Evolutionary conservation across 2,888 invertebrate species (phyloP).

Genomic region (Tromatobia lineatoria): DNA sequence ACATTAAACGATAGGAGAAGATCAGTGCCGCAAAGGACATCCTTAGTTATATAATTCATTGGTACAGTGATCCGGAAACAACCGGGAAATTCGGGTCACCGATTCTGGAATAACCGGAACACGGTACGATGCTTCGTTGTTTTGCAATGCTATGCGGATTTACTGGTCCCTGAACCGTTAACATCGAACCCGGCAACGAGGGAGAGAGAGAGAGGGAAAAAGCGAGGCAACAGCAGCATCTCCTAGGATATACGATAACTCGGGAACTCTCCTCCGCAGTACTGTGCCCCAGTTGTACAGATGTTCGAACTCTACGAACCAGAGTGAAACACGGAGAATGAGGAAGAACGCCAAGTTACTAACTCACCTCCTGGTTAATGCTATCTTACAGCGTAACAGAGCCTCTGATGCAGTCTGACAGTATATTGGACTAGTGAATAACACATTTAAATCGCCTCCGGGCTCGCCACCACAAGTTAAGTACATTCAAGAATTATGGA

Average conservation of each 20-base stretch:
- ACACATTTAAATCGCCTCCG: not conserved
- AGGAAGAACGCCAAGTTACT: slow-evolving; percentile 33
- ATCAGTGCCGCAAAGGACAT: too few relatives aligned
- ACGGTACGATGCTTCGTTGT: slow-evolving; percentile 8
- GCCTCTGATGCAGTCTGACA: slow-evolving; percentile 2
- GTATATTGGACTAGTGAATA: slow-evolving; percentile 11
- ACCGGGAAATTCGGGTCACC: slow-evolving; percentile 37
- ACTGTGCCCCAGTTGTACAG: slow-evolving; percentile 61
- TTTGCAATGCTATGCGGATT: slow-evolving; percentile 26
- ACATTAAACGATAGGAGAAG: too few relatives aligned
- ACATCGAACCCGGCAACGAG: slow-evolving; percentile 37
- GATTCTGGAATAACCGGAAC: slow-evolving; percentile 23
- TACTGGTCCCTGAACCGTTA: slow-evolving; percentile 44
- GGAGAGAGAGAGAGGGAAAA: not conserved
- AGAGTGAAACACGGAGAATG: slow-evolving; percentile 20
- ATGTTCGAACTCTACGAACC: slow-evolving; percentile 57
- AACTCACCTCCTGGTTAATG: slow-evolving; percentile 13
- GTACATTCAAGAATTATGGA: not conserved
- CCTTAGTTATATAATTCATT: slow-evolving; percentile 14
- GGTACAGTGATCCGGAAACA: slow-evolving; percentile 25
- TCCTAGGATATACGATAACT: slow-evolving; percentile 40
- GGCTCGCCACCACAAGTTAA: not conserved
- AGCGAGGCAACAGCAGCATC: slow-evolving; percentile 19
- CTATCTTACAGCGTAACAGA: slow-evolving; percentile 1
- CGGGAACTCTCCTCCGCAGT: slow-evolving; percentile 51